Evolutionary conservation across 1,140 invertebrate genomes (phyloP).

Genomic region (Monochamus saltuarius): DNA sequence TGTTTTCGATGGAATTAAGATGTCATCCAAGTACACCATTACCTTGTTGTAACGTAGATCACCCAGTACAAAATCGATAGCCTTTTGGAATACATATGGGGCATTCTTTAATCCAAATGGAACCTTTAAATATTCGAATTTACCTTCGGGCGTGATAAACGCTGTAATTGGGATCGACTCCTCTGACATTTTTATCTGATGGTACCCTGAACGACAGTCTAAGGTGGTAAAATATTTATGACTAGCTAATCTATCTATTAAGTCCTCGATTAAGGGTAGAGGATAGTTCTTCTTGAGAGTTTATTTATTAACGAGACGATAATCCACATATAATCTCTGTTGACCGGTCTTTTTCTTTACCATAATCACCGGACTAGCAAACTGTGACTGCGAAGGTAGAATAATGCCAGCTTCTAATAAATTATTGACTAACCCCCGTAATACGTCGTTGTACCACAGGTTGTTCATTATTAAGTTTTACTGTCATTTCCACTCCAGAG

Average conservation of each 20-base stretch:
- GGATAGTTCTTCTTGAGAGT: slow-evolving; percentile 6
- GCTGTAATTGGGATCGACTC: slow-evolving; percentile 33
- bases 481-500: neutral
- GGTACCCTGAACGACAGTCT: slow-evolving; percentile 37
- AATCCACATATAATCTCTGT: slow-evolving; percentile 46
- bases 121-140: slow-evolving; percentile 36
- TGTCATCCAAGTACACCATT: neutral
- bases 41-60: neutral
- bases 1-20: neutral
- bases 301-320: slow-evolving; percentile 40
- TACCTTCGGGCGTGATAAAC: slow-evolving; percentile 36
- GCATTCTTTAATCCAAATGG: slow-evolving; percentile 39
- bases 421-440: slow-evolving; percentile 4
- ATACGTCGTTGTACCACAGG: neutral
- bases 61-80: neutral
- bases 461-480: neutral
- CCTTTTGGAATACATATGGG: slow-evolving; percentile 36
- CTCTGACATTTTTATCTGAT: slow-evolving; percentile 40
- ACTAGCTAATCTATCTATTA: slow-evolving; percentile 47
- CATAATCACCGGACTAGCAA: slow-evolving; percentile 42
- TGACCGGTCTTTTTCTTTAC: slow-evolving; percentile 46
- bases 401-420: slow-evolving; percentile 20
- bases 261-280: slow-evolving; percentile 43
- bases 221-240: slow-evolving; percentile 40
- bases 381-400: slow-evolving; percentile 29